phyloP scores from a whole-genome alignment of 2,113 vertebrate genomes.

The Dipodomys spectabilis region DNA sequence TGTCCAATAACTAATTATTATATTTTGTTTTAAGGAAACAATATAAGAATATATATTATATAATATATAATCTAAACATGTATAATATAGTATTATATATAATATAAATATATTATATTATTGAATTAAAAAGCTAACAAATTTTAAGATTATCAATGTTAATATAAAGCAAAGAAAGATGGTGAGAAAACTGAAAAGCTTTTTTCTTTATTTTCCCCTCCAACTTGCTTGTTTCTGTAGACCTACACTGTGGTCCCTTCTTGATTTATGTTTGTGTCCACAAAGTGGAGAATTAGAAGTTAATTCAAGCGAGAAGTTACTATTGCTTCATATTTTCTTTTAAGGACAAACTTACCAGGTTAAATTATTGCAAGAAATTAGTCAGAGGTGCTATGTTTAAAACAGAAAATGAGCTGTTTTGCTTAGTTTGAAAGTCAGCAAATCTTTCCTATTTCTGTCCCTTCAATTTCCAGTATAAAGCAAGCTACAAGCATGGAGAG shows the following conservation, averaged over 20 bases:
- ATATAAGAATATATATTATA: not conserved
- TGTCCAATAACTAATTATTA: not conserved
- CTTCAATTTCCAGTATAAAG: slow-evolving; percentile 53
- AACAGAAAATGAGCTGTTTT: slow-evolving; percentile 63
- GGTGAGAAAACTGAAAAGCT: not conserved
- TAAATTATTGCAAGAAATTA: slow-evolving; percentile 66
- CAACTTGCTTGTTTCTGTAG: not conserved
- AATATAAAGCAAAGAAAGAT: not conserved
- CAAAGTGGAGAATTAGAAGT: not conserved
- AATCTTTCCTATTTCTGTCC: slow-evolving; percentile 53
- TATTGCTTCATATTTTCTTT: slow-evolving; percentile 59
- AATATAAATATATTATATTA: not conserved
- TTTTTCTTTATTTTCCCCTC: not conserved
- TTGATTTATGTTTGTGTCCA: not conserved
- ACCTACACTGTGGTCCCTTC: not conserved
- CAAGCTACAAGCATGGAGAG: not conserved
- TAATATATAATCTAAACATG: too few relatives aligned
- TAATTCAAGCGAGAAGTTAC: slow-evolving; percentile 31
- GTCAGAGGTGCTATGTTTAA: slow-evolving; percentile 62
- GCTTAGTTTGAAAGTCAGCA: slow-evolving; percentile 64
- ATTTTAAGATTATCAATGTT: not conserved
- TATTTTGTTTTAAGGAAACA: slow-evolving; percentile 7
- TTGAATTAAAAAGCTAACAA: not conserved
- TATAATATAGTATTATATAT: too few relatives aligned
- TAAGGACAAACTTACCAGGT: slow-evolving; percentile 54